These are phyloP conservation scores for Perodicticus potto DNA, from an alignment of 2,797 vertebrate genomes.

Conservation along the genomic window DNA sequence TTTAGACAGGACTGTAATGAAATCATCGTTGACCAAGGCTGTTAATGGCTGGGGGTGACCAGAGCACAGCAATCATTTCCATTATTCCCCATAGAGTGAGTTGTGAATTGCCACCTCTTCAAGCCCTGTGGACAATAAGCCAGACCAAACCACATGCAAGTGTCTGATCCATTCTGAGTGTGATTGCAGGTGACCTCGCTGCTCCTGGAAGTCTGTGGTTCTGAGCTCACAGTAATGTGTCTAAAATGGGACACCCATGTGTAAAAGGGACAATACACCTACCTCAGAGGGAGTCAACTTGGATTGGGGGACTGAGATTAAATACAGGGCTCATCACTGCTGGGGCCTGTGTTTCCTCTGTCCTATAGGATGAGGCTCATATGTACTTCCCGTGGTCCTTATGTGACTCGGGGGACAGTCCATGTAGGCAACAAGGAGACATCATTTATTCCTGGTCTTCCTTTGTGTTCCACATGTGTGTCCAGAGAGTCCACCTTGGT, in stretches of 20 bases:
- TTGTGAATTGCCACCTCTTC: slow-evolving; percentile 7
- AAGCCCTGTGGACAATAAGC: not conserved
- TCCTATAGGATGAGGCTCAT: not conserved
- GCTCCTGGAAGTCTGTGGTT: not conserved
- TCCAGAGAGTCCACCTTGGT: not conserved
- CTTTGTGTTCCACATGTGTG: too few relatives aligned
- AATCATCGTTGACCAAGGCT: slow-evolving; percentile 7
- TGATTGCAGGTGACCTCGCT: not conserved
- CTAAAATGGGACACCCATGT: not conserved
- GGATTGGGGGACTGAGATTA: not conserved
- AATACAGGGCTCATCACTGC: not conserved
- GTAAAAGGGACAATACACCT: not conserved
- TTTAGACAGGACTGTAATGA: slow-evolving; percentile 42
- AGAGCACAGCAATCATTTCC: not conserved
- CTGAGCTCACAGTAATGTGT: not conserved
- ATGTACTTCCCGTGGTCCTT: not conserved
- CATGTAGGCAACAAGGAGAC: too few relatives aligned
- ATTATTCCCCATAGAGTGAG: slow-evolving; percentile 26
- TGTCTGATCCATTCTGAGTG: not conserved
- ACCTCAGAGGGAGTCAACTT: not conserved
- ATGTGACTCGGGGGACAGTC: not conserved
- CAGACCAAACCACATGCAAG: not conserved
- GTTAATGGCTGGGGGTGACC: slow-evolving; percentile 22
- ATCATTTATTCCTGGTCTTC: not conserved
- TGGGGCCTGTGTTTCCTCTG: not conserved